A percentile compares a stretch with the other conserved stretches of the same genome.
Conservation (phyloP, 2,888 invertebrate genomes). For the Parnassius glacialis region DNA sequence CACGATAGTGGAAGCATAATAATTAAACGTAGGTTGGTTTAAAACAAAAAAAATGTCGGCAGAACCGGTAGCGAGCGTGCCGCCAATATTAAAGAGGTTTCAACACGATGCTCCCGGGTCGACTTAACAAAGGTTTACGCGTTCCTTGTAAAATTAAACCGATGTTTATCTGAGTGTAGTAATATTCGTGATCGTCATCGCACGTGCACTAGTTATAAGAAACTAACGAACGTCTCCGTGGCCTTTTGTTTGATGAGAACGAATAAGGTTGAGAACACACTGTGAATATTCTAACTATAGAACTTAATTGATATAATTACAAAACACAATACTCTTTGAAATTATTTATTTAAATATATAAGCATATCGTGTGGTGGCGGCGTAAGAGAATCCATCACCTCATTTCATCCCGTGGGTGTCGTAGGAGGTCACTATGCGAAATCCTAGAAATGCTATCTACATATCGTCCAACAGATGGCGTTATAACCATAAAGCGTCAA, state of each 20-base stretch:
- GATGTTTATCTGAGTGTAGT: constrained; percentile 70
- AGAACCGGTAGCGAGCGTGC: constrained; percentile 76
- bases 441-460: too few relatives aligned
- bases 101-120: constrained; percentile 40
- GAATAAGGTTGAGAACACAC: constrained; percentile 31
- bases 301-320: too few relatives aligned
- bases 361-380: too few relatives aligned
- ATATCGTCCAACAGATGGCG: too few relatives aligned
- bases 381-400: too few relatives aligned
- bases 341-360: too few relatives aligned
- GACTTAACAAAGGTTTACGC: constrained; percentile 67
- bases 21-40: constrained; percentile 67
- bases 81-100: constrained; percentile 68
- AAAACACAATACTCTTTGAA: too few relatives aligned
- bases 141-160: constrained; percentile 72
- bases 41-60: constrained; percentile 47
- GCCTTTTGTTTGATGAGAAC: constrained; percentile 32
- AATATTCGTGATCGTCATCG: constrained; percentile 61
- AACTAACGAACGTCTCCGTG: constrained; percentile 49
- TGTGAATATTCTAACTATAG: constrained; percentile 8
- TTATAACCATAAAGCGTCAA: too few relatives aligned
- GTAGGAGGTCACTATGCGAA: too few relatives aligned
- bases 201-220: constrained; percentile 74
- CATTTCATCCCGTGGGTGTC: too few relatives aligned
- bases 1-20: constrained; percentile 65